Evolutionary conservation across 2,113 vertebrate genomes (phyloP).

Genomic region (Mohoua ochrocephala): DNA sequence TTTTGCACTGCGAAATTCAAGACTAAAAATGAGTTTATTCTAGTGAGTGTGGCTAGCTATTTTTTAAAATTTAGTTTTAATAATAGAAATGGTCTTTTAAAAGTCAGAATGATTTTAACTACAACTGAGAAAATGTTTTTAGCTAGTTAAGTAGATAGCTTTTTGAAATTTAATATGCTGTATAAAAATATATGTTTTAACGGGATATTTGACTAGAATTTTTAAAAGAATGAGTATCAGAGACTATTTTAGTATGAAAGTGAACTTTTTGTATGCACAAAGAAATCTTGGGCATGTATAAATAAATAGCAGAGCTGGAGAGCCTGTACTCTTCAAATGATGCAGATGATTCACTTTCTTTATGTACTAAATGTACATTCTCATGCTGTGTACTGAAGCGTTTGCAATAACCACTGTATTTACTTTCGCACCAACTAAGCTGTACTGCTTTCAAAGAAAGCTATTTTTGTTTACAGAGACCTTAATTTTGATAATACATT

Average conservation of each 20-base stretch:
- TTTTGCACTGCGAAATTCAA: not conserved
- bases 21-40: not conserved
- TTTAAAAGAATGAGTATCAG: not conserved
- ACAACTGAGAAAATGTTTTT: not conserved
- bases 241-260: not conserved
- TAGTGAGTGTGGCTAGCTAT: not conserved
- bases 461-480: slow-evolving; percentile 20
- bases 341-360: not conserved
- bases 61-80: not conserved
- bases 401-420: not conserved
- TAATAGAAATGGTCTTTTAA: not conserved
- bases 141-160: slow-evolving; percentile 5
- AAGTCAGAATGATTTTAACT: slow-evolving; percentile 33
- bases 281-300: not conserved
- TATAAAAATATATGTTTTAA: slow-evolving; percentile 29
- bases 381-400: not conserved
- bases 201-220: not conserved
- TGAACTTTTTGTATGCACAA: not conserved
- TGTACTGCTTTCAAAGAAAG: slow-evolving; percentile 19
- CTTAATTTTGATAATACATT: slow-evolving; percentile 38
- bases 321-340: not conserved
- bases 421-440: not conserved
- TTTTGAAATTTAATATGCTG: slow-evolving; percentile 28
- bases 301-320: not conserved
- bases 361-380: not conserved